Evolutionary conservation across 2,113 vertebrate species (phyloP).

Genomic region (Cyphomyrus plagiostoma): DNA sequence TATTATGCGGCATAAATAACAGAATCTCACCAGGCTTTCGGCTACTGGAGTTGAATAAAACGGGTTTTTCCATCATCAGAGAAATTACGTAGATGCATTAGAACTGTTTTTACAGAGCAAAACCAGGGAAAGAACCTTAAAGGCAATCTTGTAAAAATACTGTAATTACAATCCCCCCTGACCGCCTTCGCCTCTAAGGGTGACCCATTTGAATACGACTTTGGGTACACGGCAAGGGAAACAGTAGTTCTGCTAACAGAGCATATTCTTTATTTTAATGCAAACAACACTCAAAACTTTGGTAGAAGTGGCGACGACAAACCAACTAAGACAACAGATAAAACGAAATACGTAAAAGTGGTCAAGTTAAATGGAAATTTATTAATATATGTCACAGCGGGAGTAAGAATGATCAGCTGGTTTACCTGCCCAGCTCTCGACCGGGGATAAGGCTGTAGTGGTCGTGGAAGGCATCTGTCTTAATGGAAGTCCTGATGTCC

Average conservation of each 20-base stretch:
- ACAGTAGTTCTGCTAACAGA: not conserved
- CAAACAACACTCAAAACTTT: not conserved
- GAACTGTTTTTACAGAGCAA: not conserved
- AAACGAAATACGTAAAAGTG: not conserved
- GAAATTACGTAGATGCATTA: not conserved
- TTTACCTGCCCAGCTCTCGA: slow-evolving; percentile 57
- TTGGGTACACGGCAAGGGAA: not conserved
- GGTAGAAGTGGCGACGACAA: not conserved
- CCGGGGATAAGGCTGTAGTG: slow-evolving; percentile 58
- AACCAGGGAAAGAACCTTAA: not conserved
- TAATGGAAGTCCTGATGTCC: slow-evolving; percentile 49
- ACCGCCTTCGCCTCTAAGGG: not conserved
- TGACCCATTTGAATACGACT: not conserved
- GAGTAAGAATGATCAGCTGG: not conserved
- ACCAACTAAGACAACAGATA: not conserved
- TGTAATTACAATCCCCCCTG: not conserved
- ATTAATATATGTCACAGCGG: not conserved
- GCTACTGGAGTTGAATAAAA: not conserved
- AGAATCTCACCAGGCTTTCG: not conserved
- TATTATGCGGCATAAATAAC: not conserved
- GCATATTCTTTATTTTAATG: not conserved
- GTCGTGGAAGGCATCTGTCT: slow-evolving; percentile 50
- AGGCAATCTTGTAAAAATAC: not conserved
- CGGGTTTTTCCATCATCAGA: not conserved
- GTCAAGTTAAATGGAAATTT: not conserved